phyloP scores from a whole-genome alignment of 2,797 vertebrate genomes.

The Tokudaia muenninki region DNA sequence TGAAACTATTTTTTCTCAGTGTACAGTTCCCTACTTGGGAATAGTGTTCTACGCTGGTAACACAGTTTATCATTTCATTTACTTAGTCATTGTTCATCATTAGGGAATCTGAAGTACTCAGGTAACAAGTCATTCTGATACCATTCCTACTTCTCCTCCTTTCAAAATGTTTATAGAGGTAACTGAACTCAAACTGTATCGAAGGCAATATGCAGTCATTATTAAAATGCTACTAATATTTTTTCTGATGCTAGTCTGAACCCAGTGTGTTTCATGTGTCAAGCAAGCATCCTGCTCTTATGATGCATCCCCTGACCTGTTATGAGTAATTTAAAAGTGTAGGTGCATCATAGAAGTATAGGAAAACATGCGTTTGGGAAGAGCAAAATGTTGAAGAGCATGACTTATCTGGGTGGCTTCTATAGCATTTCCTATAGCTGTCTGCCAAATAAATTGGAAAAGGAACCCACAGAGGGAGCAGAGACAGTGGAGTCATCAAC shows the following conservation, averaged over 20 bases:
- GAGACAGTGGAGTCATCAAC: background rate
- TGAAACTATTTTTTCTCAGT: constrained; percentile 21
- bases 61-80: background rate
- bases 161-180: background rate
- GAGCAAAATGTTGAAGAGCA: background rate
- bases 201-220: background rate
- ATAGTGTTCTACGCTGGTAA: background rate
- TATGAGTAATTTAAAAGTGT: background rate
- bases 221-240: background rate
- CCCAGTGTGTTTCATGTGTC: background rate
- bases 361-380: background rate
- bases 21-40: background rate
- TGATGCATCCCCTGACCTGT: background rate
- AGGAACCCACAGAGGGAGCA: background rate
- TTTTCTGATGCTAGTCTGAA: background rate
- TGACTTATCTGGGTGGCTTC: background rate
- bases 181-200: constrained; percentile 13
- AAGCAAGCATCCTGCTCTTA: background rate
- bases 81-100: background rate
- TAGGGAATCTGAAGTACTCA: background rate
- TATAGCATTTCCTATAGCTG: background rate
- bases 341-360: background rate
- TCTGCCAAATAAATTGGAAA: background rate
- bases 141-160: background rate
- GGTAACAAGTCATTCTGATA: background rate